Percentiles rank a stretch among this genome's conserved stretches.
phyloP scores from a whole-genome alignment of 2,113 vertebrate genomes.

The Rissa tridactyla region DNA sequence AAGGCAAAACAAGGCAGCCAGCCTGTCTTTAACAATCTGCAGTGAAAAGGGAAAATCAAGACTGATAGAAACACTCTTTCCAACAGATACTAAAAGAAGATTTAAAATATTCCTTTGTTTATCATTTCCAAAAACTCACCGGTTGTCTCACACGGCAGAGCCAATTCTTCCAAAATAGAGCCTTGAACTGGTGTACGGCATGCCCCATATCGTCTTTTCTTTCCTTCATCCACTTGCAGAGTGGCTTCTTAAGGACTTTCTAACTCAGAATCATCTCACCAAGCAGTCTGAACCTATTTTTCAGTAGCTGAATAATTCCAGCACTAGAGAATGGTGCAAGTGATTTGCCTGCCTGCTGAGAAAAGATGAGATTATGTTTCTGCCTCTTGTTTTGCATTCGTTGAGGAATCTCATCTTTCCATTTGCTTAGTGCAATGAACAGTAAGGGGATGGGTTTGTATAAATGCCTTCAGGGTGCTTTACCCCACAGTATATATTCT shows the following conservation, averaged over 20 bases:
- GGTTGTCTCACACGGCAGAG: conserved; percentile 73
- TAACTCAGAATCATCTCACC: not conserved
- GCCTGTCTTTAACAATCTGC: not conserved
- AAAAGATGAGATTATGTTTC: conserved; percentile 63
- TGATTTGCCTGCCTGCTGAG: conserved; percentile 7
- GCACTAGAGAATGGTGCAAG: not conserved
- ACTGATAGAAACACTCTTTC: not conserved
- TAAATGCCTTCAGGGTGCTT: conserved; percentile 20
- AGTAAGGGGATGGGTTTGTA: conserved; percentile 19
- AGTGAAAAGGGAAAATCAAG: not conserved
- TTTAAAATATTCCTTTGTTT: not conserved
- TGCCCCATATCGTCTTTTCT: conserved; percentile 47
- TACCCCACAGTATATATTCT: not conserved
- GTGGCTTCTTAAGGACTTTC: not conserved
- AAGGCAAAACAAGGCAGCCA: not conserved
- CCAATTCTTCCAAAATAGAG: conserved; percentile 79
- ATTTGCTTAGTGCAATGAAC: not conserved
- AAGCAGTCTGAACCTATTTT: not conserved
- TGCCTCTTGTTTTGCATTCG: conserved; percentile 7
- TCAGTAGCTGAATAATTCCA: conserved; percentile 2
- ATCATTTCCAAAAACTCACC: conserved; percentile 49
- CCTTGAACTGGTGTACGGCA: conserved; percentile 49
- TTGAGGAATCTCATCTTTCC: conserved; percentile 52
- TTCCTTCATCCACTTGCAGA: not conserved
- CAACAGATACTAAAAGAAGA: not conserved